Evolutionary conservation across 2,797 vertebrate species (phyloP).

Genomic region (Sebastes matsubarae): DNA sequence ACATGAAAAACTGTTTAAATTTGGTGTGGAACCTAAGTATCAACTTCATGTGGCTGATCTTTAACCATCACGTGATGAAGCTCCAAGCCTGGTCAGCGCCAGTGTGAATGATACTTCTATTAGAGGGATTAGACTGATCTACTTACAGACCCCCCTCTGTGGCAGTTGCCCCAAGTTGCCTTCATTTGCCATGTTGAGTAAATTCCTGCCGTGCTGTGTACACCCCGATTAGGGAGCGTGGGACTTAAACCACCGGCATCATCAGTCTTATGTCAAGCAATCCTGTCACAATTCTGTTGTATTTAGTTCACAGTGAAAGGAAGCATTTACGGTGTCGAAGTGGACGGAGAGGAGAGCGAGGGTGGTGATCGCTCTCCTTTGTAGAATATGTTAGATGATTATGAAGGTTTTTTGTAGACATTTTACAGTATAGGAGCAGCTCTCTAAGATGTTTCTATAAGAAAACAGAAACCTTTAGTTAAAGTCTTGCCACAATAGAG

Average conservation of each 20-base stretch:
- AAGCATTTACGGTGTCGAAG: slow-evolving; percentile 40
- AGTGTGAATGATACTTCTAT: slow-evolving; percentile 83
- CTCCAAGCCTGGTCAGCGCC: slow-evolving; percentile 62
- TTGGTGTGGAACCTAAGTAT: slow-evolving; percentile 13
- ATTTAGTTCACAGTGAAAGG: slow-evolving; percentile 57
- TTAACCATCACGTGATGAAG: slow-evolving; percentile 42
- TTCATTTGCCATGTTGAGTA: slow-evolving; percentile 79
- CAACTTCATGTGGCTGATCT: slow-evolving; percentile 17
- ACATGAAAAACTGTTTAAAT: neutral
- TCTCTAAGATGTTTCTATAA: neutral
- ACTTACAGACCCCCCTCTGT: slow-evolving; percentile 81
- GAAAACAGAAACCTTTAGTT: slow-evolving; percentile 20
- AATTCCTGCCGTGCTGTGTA: slow-evolving; percentile 79
- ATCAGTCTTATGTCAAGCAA: slow-evolving; percentile 73
- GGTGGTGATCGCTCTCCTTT: neutral
- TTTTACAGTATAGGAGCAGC: neutral
- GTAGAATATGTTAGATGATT: neutral
- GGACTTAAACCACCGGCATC: slow-evolving; percentile 71
- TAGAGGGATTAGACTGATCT: slow-evolving; percentile 83
- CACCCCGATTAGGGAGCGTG: slow-evolving; percentile 76
- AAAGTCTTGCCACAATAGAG: slow-evolving; percentile 18
- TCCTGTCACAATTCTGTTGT: slow-evolving; percentile 54
- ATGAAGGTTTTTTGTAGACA: neutral
- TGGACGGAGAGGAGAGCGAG: slow-evolving; percentile 8
- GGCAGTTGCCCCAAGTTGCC: slow-evolving; percentile 81